phyloP scores from a whole-genome alignment of 2,113 vertebrate genomes.

The Baryphthengus martii region DNA sequence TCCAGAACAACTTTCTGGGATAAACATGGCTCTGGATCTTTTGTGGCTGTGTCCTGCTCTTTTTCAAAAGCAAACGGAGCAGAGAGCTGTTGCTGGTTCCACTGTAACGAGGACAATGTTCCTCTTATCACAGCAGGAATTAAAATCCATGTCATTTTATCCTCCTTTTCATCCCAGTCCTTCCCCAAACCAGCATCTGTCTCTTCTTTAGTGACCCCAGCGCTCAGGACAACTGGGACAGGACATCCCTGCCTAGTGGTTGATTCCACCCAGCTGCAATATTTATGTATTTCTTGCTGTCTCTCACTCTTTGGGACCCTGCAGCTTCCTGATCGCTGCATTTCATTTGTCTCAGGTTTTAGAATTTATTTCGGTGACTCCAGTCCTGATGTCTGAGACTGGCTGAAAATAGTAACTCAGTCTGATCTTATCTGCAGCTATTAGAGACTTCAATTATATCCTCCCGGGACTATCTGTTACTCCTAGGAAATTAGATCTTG shows the following conservation, averaged over 20 bases:
- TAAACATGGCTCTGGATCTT: neutral
- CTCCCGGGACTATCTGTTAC: slow-evolving; percentile 21
- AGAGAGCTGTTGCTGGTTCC: neutral
- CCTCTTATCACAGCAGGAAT: neutral
- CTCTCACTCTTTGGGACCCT: neutral
- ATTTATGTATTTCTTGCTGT: neutral
- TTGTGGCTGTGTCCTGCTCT: neutral
- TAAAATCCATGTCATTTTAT: neutral
- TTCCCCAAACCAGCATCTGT: neutral
- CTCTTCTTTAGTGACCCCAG: neutral
- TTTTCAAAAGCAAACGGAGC: neutral
- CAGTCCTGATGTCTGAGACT: slow-evolving; percentile 35
- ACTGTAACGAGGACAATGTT: neutral
- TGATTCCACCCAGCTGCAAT: neutral
- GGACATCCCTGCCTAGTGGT: neutral
- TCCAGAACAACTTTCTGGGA: neutral
- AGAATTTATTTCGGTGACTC: slow-evolving; percentile 49
- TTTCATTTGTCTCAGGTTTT: slow-evolving; percentile 38
- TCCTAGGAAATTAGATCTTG: slow-evolving; percentile 54
- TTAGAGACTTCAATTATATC: slow-evolving; percentile 23
- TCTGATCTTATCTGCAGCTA: slow-evolving; percentile 57
- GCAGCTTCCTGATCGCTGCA: neutral
- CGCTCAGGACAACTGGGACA: accelerated
- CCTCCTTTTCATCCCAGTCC: neutral
- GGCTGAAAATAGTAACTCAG: slow-evolving; percentile 38